Conservation (phyloP, 1,140 invertebrate species). For the Lucilia cuprina region DNA sequence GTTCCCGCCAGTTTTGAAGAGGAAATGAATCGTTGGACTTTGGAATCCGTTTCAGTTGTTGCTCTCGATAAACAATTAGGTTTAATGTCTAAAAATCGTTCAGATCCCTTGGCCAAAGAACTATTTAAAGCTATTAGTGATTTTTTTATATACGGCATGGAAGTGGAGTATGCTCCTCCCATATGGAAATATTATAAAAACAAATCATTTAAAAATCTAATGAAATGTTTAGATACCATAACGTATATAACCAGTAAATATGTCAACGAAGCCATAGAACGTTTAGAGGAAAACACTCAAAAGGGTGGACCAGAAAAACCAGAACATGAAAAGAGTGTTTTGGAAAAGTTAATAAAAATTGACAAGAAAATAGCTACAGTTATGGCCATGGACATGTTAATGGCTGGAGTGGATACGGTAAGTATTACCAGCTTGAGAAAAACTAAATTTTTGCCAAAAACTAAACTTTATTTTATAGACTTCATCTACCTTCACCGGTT, state of each 20-base stretch:
- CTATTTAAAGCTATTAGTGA: conserved; percentile 61
- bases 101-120: neutral
- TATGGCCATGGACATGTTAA: conserved; percentile 75
- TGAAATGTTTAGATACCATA: conserved; percentile 59
- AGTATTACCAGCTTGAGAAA: conserved; percentile 44
- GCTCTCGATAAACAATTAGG: conserved; percentile 39
- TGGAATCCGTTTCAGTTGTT: conserved; percentile 37
- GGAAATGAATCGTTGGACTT: conserved; percentile 38
- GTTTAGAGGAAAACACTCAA: conserved; percentile 42
- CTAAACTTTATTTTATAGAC: conserved; percentile 63
- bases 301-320: conserved; percentile 41
- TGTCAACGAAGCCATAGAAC: conserved; percentile 47
- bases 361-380: conserved; percentile 67
- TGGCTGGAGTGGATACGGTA: conserved; percentile 78
- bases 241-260: conserved; percentile 44
- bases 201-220: conserved; percentile 65
- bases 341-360: conserved; percentile 67
- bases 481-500: conserved; percentile 39
- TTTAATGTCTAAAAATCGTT: neutral
- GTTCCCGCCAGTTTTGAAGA: conserved; percentile 38
- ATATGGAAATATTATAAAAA: conserved; percentile 71
- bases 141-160: conserved; percentile 66
- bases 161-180: conserved; percentile 69
- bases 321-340: conserved; percentile 59
- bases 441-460: conserved; percentile 57